A percentile compares a stretch with the other conserved stretches of the same genome.
Evolutionary conservation across 1,140 invertebrate species (phyloP).

Genomic region (Solenopsis invicta): DNA sequence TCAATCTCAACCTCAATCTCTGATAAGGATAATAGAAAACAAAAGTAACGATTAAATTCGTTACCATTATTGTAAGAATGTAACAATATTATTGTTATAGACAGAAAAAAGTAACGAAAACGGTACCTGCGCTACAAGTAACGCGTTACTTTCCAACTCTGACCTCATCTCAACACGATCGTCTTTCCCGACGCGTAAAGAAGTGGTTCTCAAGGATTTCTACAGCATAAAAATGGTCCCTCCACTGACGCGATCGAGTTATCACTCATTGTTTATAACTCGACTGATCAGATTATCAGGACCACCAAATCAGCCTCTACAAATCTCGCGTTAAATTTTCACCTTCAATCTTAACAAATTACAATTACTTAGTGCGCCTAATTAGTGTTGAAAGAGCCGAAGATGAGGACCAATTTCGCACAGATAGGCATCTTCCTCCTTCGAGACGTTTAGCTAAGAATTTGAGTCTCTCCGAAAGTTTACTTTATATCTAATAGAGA

Average conservation of each 20-base stretch:
- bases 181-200: not conserved
- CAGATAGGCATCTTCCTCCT: not conserved
- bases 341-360: not conserved
- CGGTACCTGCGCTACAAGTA: too few relatives aligned
- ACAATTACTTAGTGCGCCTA: not conserved
- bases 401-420: not conserved
- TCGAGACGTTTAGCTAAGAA: not conserved
- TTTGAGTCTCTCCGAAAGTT: not conserved
- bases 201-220: constrained; percentile 1
- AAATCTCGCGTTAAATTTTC: not conserved
- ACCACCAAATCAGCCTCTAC: not conserved
- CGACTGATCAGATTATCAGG: not conserved
- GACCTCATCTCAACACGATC: constrained; percentile 13
- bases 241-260: constrained; percentile 9
- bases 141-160: too few relatives aligned
- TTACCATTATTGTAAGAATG: too few relatives aligned
- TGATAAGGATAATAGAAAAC: too few relatives aligned
- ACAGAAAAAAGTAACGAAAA: too few relatives aligned
- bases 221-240: constrained; percentile 6
- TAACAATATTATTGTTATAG: too few relatives aligned
- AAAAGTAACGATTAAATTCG: too few relatives aligned
- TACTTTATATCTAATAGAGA: not conserved
- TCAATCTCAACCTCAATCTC: too few relatives aligned
- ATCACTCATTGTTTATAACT: not conserved
- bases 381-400: constrained; percentile 20